phyloP scores from a whole-genome alignment of 2,113 vertebrate genomes.

The Anguilla rostrata region DNA sequence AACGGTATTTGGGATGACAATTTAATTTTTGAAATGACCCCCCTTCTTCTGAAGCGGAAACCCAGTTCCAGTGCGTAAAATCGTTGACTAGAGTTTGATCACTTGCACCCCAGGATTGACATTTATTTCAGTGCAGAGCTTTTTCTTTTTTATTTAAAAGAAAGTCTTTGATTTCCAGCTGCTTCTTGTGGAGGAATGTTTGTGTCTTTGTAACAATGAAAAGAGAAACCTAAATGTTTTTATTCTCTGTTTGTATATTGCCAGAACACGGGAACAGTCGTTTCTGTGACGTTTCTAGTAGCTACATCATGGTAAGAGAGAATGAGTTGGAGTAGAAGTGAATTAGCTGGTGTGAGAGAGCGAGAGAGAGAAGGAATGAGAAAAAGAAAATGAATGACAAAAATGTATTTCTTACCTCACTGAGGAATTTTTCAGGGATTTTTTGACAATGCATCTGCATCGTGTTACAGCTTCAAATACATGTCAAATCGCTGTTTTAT shows the following conservation, averaged over 20 bases:
- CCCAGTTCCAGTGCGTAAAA: constrained; percentile 48
- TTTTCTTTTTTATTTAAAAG: constrained; percentile 46
- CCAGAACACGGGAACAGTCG: constrained; percentile 61
- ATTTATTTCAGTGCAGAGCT: constrained; percentile 59
- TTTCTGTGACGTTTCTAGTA: constrained; percentile 73
- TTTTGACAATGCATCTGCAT: constrained; percentile 86
- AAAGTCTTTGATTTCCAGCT: constrained; percentile 62
- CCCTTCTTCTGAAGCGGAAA: constrained; percentile 47
- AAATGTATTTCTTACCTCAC: constrained; percentile 88
- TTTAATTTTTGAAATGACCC: constrained; percentile 57
- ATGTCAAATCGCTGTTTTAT: constrained; percentile 81
- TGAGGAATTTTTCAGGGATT: constrained; percentile 95
- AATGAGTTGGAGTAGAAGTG: constrained; percentile 10
- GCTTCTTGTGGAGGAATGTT: constrained; percentile 63
- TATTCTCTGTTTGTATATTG: constrained; percentile 68
- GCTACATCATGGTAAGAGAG: constrained; percentile 59
- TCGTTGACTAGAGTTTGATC: constrained; percentile 31
- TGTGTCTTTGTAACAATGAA: constrained; percentile 63
- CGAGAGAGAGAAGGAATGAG: constrained; percentile 39
- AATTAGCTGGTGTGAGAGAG: constrained; percentile 16
- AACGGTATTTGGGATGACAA: constrained; percentile 52
- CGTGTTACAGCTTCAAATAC: constrained; percentile 83
- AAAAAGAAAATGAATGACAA: constrained; percentile 61
- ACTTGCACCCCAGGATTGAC: constrained; percentile 54
- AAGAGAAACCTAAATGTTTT: constrained; percentile 56